Base-by-base conservation (phyloP, 2,113 vertebrate species). In the Urocitellus parryii region DNA sequence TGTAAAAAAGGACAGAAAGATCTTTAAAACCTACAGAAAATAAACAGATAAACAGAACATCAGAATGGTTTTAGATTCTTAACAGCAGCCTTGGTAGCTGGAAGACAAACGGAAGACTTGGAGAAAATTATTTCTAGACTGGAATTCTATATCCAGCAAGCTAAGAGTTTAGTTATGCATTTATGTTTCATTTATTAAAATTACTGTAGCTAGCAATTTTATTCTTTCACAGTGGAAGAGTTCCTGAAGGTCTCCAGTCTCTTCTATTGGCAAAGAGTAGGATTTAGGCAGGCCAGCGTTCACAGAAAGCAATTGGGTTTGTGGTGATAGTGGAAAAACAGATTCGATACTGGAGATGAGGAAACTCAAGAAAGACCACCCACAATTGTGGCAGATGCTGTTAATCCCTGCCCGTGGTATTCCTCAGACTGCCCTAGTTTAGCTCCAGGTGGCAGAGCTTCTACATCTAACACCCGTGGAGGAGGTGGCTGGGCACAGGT, bases 141-240 rank as follows among this genome's bases (percentile, higher is more conserved):
- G 2, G 45, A 91, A 67, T 67, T 87, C 58, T 48, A 5, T 76
- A 45, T 32, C 13, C n/a, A 77, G 81, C 20, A 76, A 74, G 34
- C 48, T 84, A 27, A 45, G 39, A 70, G 48, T 32, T 63, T 68
- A 94, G 42, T 20, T 90, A 67, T 85, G 39, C 24, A 80, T 45
- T 77, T 72, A 42, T 56, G 13, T 92, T 83, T 95, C 81, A 67
- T 45, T 39, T 86, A 25, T 63, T 63, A 85, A 70, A 83, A 82
- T 81, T 56, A 88, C 78, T 58, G 56, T 77, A 72, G 11, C 12
- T 3, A 90, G 67, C 25, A 79, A 84, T 91, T 90, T 89, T 39
- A 83, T 91, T 80, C 56, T 8, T 65, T 94, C 94, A 65, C 70
- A 88, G 12, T 90, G 63, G 10, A 63, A 51, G 53, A 79, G 27